These are phyloP conservation scores for Chlamydotis undulata DNA, from an alignment of 2,113 vertebrate genomes.

Conservation along the genomic window DNA sequence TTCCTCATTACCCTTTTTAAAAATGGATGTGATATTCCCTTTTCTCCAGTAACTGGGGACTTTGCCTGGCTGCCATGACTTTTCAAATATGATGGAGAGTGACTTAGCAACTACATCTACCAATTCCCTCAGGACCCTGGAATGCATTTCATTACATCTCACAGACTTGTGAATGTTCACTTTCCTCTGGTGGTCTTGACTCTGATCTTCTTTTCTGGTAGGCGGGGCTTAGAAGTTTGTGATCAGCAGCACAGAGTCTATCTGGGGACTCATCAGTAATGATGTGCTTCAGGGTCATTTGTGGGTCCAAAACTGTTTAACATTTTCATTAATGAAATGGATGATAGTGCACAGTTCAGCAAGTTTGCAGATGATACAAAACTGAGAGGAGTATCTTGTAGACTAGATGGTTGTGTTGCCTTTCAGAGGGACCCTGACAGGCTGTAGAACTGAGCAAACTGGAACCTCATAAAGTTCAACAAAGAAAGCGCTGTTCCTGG, in stretches of 20 bases:
- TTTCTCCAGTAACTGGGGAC: background rate
- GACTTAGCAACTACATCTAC: background rate
- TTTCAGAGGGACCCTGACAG: background rate
- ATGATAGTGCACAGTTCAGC: background rate
- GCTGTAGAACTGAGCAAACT: background rate
- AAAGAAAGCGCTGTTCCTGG: background rate
- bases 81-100: too few relatives aligned
- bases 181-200: background rate
- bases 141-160: background rate
- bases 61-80: background rate
- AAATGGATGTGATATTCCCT: background rate
- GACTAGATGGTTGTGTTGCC: background rate
- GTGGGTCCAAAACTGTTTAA: background rate
- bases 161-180: background rate
- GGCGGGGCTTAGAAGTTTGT: background rate
- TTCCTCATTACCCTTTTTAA: background rate
- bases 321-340: background rate
- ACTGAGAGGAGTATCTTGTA: background rate
- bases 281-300: background rate
- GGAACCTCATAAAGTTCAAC: background rate
- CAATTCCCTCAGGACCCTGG: background rate
- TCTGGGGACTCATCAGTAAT: background rate
- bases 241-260: background rate
- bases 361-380: background rate
- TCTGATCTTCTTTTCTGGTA: background rate